Base-by-base conservation (phyloP, 2,113 vertebrate species). In the Brachionichthys hirsutus region DNA sequence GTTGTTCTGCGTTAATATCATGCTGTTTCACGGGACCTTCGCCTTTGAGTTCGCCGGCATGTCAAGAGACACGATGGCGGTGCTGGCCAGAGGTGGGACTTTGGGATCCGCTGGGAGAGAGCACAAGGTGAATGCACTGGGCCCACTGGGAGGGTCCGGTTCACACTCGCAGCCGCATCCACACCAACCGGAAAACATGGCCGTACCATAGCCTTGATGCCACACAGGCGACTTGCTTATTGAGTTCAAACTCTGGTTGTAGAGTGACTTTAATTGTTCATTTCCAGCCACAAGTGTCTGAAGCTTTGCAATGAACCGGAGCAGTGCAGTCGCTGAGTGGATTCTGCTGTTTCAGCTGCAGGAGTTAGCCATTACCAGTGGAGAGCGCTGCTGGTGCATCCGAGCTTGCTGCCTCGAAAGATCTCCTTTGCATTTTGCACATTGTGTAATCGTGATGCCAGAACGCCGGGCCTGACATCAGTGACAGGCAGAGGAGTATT, bases 11-110 rank as follows among this genome's bases (percentile, higher is more conserved):
- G 90, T 94, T 10, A 92, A 92, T 46, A 81, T 94, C 75, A 94
- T 95, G 79, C 87, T 96, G 59, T 96, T 95, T 89, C 94, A 94
- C 0, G 94, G 94, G 64, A 95, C 94, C 0, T 96, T 96, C 63
- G 90, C 93, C 60, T 94, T 93, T 9, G 94, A 96, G 84, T 96
- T 96, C 20, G 90, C 91, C 54, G 70, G 89, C 74, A 91, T 95
- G 74, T 94, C 93, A 13, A 89, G 91, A 5, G 91, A 91, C 47
- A 95, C 94, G 50, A 90, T 96, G 81, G 85, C 91, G 72, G 93
- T 95, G 56, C 87, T 95, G 67, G 89, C 92, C 3, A 73, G 82
- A 54, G 87, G 89, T 19, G 88, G 84, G 9, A 57, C 78, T 3
- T 67, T 85, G 19, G 80, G 84, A 20, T 50, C 73, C 4, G 67